Conservation (phyloP, 2,888 invertebrate species). For the Hemithea aestivaria region DNA sequence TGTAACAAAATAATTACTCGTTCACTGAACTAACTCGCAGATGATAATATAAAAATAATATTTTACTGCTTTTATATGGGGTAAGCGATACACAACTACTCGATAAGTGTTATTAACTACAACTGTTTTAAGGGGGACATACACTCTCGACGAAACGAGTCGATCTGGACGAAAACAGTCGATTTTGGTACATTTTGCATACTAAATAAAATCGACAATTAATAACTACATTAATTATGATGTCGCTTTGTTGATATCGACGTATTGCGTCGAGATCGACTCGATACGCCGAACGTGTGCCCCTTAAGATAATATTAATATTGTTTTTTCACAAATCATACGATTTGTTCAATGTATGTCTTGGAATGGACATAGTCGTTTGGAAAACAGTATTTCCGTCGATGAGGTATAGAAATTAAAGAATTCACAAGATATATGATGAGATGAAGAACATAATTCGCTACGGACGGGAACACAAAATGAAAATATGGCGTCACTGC, state of each 20-base stretch:
- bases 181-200: no score
- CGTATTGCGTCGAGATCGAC: no score
- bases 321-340: slow-evolving; percentile 44
- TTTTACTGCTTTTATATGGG: slow-evolving; percentile 51
- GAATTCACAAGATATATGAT: slow-evolving; percentile 44
- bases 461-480: slow-evolving; percentile 77
- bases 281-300: no score
- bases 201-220: no score
- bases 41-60: slow-evolving; percentile 57
- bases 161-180: no score
- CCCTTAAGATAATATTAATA: slow-evolving; percentile 29
- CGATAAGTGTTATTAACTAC: slow-evolving; percentile 51
- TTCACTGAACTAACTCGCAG: slow-evolving; percentile 54
- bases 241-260: no score
- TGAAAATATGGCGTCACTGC: slow-evolving; percentile 46
- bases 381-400: slow-evolving; percentile 21
- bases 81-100: slow-evolving; percentile 56
- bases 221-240: no score
- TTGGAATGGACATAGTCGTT: slow-evolving; percentile 56
- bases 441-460: slow-evolving; percentile 51
- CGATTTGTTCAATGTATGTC: slow-evolving; percentile 52
- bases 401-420: slow-evolving; percentile 30
- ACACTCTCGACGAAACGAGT: no score
- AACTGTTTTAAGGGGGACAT: no score
- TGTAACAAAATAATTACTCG: slow-evolving; percentile 44